Conservation (phyloP, 2,797 vertebrate species). For the Melanotaenia nigrans region DNA sequence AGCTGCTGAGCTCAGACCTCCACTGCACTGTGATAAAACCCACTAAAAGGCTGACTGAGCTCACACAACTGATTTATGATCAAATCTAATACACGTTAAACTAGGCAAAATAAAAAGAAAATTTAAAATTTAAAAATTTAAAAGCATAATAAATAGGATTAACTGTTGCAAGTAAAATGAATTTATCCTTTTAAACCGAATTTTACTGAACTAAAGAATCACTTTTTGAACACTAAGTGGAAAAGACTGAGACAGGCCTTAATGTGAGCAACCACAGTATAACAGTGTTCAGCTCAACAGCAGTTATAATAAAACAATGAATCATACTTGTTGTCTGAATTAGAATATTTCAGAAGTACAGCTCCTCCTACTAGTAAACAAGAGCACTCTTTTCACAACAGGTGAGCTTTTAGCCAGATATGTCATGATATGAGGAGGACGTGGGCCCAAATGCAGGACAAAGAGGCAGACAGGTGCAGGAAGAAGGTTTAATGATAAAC, state of each 20-base stretch:
- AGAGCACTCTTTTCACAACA: not conserved
- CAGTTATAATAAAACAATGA: not conserved
- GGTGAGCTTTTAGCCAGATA: not conserved
- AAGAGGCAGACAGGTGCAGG: too few species aligned
- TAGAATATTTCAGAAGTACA: too few species aligned
- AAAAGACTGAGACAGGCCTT: not conserved
- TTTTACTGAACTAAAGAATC: not conserved
- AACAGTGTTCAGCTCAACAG: not conserved
- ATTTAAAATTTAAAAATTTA: too few species aligned
- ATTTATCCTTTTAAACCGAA: not conserved
- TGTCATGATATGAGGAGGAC: too few species aligned
- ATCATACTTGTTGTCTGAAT: not conserved
- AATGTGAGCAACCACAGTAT: not conserved
- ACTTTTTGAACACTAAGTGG: not conserved
- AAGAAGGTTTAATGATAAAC: too few species aligned
- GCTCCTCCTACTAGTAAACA: not conserved
- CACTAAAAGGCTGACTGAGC: conserved; percentile 13
- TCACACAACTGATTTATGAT: not conserved
- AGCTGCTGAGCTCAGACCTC: conserved; percentile 61
- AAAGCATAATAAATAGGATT: not conserved
- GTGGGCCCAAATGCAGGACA: too few species aligned
- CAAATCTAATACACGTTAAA: not conserved
- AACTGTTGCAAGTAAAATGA: not conserved
- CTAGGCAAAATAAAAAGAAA: not conserved
- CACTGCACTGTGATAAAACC: conserved; percentile 28